Base-by-base conservation (phyloP, 1,140 invertebrate species). In the Leptonema lineaticorne region DNA sequence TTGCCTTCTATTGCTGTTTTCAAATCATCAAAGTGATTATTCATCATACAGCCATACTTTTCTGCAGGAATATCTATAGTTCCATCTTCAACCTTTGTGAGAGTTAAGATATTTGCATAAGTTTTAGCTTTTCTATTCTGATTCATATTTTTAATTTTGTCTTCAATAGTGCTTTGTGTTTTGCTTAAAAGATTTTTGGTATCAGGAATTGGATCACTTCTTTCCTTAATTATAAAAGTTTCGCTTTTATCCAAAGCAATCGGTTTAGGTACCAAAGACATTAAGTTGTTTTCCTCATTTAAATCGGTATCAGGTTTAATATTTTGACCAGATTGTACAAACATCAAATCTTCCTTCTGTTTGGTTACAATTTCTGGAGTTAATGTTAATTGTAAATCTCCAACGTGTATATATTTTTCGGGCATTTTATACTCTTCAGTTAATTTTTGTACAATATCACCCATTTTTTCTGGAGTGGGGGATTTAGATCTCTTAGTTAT, bases 1-100 rank as follows among this genome's bases (percentile, higher is more conserved):
- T 86, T 84, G 27, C 79, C 83, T 53, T 85, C 77, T 2, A 90
- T 78, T 22, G 90, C 89, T 67, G 81, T 78, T 72, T 85, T 84
- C n/a, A 93, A 75, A 22, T 84, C 79, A 26, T 81, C 76, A 16
- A 93, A 75, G 74, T 88, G 82, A 11, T 85, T 76, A 58, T 83
- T 77, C 2, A 53, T 53, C 50, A 53, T 53, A 90, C 76, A 53
- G 86, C 81, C 4, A 77, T 74, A 11, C 81, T 77, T 1, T 82
- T 82, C 71, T 87, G 82, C 66, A 87, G 83, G 0, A 80, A 76
- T 22, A 82, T 78, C 65, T 83, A 81, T n/a, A 67, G 86, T 77
- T 16, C 81, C 75, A 69, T 88, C 82, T 9, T 85, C 82, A 0
- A 89, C 65, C 0, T 84, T 85, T 2, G 86, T 84, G 18, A 89